Evolutionary conservation across 2,888 invertebrate species (phyloP), one percentile per base, ranked within the genome.

Genomic region (Acrobasis repandana): DNA sequence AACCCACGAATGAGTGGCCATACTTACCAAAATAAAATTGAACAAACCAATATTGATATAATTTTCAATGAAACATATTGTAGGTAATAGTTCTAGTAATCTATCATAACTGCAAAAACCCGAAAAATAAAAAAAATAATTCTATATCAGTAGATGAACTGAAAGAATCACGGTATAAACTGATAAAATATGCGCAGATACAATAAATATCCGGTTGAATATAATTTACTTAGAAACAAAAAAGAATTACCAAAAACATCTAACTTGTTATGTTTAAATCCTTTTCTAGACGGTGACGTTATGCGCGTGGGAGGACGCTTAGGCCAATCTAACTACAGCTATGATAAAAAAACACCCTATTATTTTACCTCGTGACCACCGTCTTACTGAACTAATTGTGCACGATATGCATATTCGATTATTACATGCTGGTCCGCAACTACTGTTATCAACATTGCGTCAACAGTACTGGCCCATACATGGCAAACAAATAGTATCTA

Each of bases 291-390:
- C 6, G 34, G 15, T 8, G 51, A 15, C 6, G 0, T 51, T 9
- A 51, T 51, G 9, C n/a, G 51, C 3, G 34, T 51, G 0, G 34
- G 51, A 10, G 51, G 51, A n/a, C 33, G 51, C 1, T 2, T 51
- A 8, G 16, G 49, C 20, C 1, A 2, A 20, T 49, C 49, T 20
- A 9, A 49, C 1, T 49, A 20, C 11, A 1, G 11, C 11, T 20
- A 20, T 11, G 20, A 20, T 49, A 49, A 49, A 49, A n/a, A 49
- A 49, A 11, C 49, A 49, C 11, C 49, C 49, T 2, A 49, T 49
- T 20, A 49, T 49, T 49, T 14, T 49, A 11, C 20, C 18, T 10
- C 5, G 1, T 49, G 11, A 49, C 2, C 49, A 49, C 14, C 8
- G 11, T 2, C 20, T 49, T 10, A 20, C 20, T 8, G 11, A 2